Evolutionary conservation across 2,888 invertebrate species (phyloP).

Genomic region (Perdita meconis): DNA sequence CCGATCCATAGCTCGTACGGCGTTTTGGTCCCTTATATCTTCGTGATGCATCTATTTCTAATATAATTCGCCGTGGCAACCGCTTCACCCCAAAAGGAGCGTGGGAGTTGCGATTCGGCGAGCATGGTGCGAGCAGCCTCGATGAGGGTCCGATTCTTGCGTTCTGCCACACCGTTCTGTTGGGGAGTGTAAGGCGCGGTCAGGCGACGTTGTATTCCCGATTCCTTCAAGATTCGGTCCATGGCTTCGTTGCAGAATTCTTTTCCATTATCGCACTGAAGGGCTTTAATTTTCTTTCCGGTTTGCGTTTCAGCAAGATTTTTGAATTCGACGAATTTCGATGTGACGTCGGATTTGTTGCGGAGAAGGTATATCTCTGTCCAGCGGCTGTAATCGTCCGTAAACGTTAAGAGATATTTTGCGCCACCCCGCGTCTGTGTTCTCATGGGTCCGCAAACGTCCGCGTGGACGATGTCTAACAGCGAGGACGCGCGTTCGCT

Average conservation of each 20-base stretch:
- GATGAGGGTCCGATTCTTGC: constrained; percentile 13
- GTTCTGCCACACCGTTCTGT: constrained; percentile 25
- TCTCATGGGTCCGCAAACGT: constrained; percentile 3
- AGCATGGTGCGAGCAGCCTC: constrained; percentile 5
- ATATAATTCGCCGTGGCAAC: constrained; percentile 36
- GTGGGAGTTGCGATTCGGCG: neutral
- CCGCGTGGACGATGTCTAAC: neutral
- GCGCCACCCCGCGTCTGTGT: neutral
- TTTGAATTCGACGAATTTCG: neutral
- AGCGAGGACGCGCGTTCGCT: neutral
- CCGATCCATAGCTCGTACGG: constrained; percentile 29
- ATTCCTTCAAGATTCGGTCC: constrained; percentile 49
- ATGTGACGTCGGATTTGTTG: neutral
- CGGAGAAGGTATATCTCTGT: neutral
- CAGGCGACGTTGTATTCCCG: constrained; percentile 67
- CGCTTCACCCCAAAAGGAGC: constrained; percentile 25
- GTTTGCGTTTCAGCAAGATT: neutral
- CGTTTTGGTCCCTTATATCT: neutral
- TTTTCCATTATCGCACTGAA: constrained; percentile 48
- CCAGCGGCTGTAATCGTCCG: constrained; percentile 1
- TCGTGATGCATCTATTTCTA: constrained; percentile 22
- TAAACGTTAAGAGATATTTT: neutral
- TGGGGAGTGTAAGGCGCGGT: constrained; percentile 46
- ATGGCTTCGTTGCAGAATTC: constrained; percentile 60
- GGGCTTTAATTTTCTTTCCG: neutral